A percentile compares a stretch with the other conserved stretches of the same genome.
Conservation (phyloP, 2,888 invertebrate genomes). For the Notodonta ziczac region DNA sequence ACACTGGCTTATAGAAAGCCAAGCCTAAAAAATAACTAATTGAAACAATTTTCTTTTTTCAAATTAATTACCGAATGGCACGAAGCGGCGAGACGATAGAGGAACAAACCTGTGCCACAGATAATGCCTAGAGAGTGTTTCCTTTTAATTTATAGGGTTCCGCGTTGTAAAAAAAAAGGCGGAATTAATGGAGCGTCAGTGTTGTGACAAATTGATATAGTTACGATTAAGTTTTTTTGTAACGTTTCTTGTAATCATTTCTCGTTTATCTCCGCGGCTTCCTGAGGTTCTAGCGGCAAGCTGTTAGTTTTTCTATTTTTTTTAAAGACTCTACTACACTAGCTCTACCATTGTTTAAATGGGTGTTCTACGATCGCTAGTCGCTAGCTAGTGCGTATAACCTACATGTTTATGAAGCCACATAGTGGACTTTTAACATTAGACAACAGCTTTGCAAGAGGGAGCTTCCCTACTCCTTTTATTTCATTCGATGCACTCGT, state of each 20-base stretch:
- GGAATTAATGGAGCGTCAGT: conserved; percentile 3
- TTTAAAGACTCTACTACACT: too few relatives aligned
- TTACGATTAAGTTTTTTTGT: not conserved
- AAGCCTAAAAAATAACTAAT: conserved; percentile 17
- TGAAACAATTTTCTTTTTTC: conserved; percentile 12
- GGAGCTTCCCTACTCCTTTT: too few relatives aligned
- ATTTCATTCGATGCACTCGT: too few relatives aligned
- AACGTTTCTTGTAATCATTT: not conserved
- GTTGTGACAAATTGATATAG: conserved; percentile 3
- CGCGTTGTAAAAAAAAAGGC: conserved; percentile 1
- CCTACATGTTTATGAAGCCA: too few relatives aligned
- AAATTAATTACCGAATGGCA: conserved; percentile 1
- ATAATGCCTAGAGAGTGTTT: not conserved
- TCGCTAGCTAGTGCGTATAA: too few relatives aligned
- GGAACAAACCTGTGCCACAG: not conserved
- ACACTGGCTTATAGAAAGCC: conserved; percentile 9
- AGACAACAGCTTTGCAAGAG: too few relatives aligned
- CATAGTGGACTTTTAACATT: too few relatives aligned
- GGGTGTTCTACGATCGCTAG: too few relatives aligned
- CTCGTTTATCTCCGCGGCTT: not conserved
- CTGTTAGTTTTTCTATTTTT: not conserved
- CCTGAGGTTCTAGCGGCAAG: not conserved
- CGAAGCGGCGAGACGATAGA: conserved; percentile 8
- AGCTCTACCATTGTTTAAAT: too few relatives aligned
- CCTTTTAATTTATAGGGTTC: not conserved